Percentiles rank a stretch among this genome's conserved stretches.
Evolutionary conservation across 2,888 invertebrate species (phyloP).

Genomic region (Eupithecia dodoneata): DNA sequence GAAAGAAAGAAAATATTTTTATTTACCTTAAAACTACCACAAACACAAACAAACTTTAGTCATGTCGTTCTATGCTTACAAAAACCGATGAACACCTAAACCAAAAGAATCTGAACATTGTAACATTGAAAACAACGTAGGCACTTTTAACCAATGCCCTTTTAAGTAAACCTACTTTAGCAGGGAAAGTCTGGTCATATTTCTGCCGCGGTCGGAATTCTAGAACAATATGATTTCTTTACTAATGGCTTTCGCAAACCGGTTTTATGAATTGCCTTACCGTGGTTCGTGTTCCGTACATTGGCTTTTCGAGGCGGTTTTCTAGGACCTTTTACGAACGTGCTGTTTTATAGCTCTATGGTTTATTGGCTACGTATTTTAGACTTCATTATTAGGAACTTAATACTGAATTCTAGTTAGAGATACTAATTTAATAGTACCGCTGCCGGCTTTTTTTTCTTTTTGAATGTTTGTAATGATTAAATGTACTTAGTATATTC

Average conservation of each 20-base stretch:
- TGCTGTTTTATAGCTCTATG: conserved; percentile 1
- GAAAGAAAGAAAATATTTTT: too few relatives aligned
- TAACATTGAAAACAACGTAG: not conserved
- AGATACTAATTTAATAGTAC: not conserved
- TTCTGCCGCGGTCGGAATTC: not conserved
- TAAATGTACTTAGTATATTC: too few relatives aligned
- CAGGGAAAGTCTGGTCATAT: conserved; percentile 13
- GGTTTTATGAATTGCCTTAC: conserved; percentile 4
- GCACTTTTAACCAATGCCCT: not conserved
- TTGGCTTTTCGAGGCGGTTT: conserved; percentile 1
- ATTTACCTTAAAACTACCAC: too few relatives aligned
- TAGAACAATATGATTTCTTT: conserved; percentile 17
- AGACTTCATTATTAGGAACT: not conserved
- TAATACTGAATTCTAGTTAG: not conserved
- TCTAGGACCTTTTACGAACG: not conserved
- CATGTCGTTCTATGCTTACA: not conserved
- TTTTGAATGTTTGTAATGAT: too few relatives aligned
- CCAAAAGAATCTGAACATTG: not conserved
- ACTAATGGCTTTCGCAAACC: conserved; percentile 1
- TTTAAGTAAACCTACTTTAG: not conserved
- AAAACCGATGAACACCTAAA: not conserved
- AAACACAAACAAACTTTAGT: too few relatives aligned
- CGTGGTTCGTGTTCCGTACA: not conserved
- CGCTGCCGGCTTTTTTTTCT: too few relatives aligned
- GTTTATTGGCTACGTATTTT: not conserved